A percentile compares a stretch with the other conserved stretches of the same genome.
Conservation (phyloP, 2,888 invertebrate genomes). For the Ophion costatus region DNA sequence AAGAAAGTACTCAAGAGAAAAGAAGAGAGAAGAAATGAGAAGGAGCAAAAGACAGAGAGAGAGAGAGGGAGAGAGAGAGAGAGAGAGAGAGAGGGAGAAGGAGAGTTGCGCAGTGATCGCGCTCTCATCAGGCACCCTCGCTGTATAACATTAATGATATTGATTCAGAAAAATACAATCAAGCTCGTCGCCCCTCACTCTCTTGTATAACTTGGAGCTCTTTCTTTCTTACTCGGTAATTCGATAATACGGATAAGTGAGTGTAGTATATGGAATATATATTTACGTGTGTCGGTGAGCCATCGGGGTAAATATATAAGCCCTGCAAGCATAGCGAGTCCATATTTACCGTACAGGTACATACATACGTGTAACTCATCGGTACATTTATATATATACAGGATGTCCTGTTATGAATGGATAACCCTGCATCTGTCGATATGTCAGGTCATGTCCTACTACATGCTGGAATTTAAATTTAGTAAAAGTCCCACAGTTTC, state of each 20-base stretch:
- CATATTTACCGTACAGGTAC: conserved; percentile 3
- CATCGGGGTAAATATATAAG: conserved; percentile 51
- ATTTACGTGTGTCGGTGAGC: conserved; percentile 33
- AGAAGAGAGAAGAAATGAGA: conserved; percentile 8
- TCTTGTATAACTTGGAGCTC: conserved; percentile 36
- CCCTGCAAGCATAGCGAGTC: conserved; percentile 22
- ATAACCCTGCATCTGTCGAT: too few species aligned
- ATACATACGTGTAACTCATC: not conserved
- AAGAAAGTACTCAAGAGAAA: conserved; percentile 34
- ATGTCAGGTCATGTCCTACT: too few species aligned
- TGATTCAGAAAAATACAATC: conserved; percentile 81
- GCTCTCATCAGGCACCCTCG: conserved; percentile 79
- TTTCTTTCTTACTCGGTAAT: conserved; percentile 39
- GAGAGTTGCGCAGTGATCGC: conserved; percentile 70
- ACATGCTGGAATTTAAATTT: too few species aligned
- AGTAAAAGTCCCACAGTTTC: too few species aligned
- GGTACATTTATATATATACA: too few species aligned
- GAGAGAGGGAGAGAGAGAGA: conserved; percentile 16
- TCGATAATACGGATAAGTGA: conserved; percentile 21
- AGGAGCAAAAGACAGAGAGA: conserved; percentile 42
- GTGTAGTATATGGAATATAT: conserved; percentile 2
- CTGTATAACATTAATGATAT: conserved; percentile 82
- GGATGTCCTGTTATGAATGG: too few species aligned
- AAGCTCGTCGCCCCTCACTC: conserved; percentile 64
- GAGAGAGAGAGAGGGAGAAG: conserved; percentile 50